A percentile compares a stretch with the other conserved stretches of the same genome.
Evolutionary conservation across 2,797 vertebrate genomes (phyloP).

Genomic region (Nasua narica): DNA sequence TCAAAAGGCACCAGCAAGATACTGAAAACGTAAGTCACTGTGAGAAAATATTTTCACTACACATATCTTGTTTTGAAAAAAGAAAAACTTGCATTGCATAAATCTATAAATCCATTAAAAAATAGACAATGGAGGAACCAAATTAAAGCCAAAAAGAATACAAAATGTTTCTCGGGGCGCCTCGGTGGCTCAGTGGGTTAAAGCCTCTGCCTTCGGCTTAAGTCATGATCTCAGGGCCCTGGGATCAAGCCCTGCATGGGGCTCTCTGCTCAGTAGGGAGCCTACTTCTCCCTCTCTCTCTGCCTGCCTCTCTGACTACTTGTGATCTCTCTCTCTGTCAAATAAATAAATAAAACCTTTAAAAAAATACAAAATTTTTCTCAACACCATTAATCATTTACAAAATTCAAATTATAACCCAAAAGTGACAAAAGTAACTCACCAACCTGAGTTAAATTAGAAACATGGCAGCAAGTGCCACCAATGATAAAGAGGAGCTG

Average conservation of each 20-base stretch:
- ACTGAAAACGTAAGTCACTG: neutral
- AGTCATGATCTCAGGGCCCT: too few species aligned
- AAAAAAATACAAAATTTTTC: neutral
- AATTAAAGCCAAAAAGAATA: neutral
- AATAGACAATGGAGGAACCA: neutral
- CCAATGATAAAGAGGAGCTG: neutral
- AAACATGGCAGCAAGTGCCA: neutral
- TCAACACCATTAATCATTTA: neutral
- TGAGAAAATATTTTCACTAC: neutral
- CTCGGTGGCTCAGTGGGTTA: too few species aligned
- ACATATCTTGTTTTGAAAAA: neutral
- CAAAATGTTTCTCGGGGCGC: neutral
- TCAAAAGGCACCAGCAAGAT: neutral
- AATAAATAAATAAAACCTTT: neutral
- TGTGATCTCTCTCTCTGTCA: too few species aligned
- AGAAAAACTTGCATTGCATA: neutral
- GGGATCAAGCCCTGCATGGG: too few species aligned
- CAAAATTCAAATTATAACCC: neutral
- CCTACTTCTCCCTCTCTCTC: too few species aligned
- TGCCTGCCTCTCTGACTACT: too few species aligned
- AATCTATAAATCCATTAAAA: neutral
- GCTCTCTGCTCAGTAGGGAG: too few species aligned
- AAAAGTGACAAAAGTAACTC: neutral
- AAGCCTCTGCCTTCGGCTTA: too few species aligned
- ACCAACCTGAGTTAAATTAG: neutral